Percentiles rank a stretch among this genome's conserved stretches.
These are phyloP conservation scores for Lerista edwardsae DNA, from an alignment of 2,797 vertebrate species.

Conservation along the genomic window DNA sequence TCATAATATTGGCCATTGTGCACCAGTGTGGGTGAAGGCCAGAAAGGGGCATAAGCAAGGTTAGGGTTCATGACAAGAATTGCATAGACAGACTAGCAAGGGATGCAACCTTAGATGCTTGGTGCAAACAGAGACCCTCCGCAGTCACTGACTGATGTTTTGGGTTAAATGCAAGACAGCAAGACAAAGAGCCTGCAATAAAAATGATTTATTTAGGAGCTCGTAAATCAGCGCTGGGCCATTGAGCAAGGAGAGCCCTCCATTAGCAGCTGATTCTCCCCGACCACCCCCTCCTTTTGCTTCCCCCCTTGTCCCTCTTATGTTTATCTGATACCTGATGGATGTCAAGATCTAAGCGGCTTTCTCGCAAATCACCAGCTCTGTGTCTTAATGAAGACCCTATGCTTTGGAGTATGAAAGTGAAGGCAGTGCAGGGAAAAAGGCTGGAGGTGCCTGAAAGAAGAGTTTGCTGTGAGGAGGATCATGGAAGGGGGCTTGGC, in stretches of 20 bases:
- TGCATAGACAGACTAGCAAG: background rate
- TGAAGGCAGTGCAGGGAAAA: no score
- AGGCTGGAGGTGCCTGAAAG: background rate
- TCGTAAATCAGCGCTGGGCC: conserved; percentile 34
- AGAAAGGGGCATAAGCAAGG: background rate
- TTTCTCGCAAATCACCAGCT: conserved; percentile 1
- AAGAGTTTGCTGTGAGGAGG: background rate
- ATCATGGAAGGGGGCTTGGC: background rate
- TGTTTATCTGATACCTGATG: conserved; percentile 35
- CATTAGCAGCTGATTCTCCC: conserved; percentile 24
- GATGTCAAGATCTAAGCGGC: conserved; percentile 26
- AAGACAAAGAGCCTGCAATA: conserved; percentile 43
- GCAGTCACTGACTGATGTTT: conserved; percentile 13
- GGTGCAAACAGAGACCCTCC: conserved; percentile 24
- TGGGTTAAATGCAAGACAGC: conserved; percentile 34
- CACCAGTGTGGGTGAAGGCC: background rate
- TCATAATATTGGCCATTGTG: background rate
- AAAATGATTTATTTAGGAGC: conserved; percentile 42
- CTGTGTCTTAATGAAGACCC: background rate
- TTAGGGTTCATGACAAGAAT: background rate
- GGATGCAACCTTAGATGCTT: background rate
- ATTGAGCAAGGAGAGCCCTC: conserved; percentile 13
- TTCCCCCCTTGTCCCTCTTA: background rate
- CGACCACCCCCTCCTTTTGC: background rate
- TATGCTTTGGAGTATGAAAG: fast-evolving